These are phyloP conservation scores for Leptobrachium ailaonicum DNA, from an alignment of 2,113 vertebrate genomes.

Conservation along the genomic window DNA sequence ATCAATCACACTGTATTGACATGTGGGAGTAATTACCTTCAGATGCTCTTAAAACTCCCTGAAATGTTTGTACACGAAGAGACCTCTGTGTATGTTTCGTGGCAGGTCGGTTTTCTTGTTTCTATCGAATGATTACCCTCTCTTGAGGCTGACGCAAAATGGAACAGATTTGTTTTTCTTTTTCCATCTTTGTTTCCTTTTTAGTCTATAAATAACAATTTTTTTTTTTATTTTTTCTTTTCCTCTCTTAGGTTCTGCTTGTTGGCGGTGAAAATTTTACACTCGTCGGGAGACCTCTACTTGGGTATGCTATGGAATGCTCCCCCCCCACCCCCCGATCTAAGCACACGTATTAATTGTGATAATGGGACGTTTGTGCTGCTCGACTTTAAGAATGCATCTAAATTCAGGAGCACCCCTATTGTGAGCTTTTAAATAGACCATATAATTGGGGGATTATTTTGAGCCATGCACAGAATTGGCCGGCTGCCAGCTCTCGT, in stretches of 20 bases:
- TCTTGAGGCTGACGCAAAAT: not conserved
- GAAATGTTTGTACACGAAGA: too few species aligned
- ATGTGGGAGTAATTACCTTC: too few species aligned
- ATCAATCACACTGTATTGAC: too few species aligned
- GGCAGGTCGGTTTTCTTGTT: too few species aligned
- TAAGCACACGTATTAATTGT: not conserved
- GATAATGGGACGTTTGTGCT: not conserved
- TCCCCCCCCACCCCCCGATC: not conserved
- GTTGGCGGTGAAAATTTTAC: conserved; percentile 83
- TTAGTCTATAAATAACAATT: not conserved
- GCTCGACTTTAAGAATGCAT: not conserved
- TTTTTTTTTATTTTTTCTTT: conserved; percentile 2
- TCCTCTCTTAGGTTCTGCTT: conserved; percentile 73
- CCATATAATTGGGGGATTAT: not conserved
- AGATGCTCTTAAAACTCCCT: too few species aligned
- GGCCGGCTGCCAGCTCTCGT: not conserved
- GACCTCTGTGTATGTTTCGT: too few species aligned
- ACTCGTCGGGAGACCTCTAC: conserved; percentile 76
- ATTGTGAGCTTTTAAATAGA: not conserved
- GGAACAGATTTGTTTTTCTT: not conserved
- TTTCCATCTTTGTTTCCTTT: not conserved
- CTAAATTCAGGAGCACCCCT: not conserved
- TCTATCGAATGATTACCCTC: not conserved
- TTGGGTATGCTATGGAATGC: conserved; percentile 67
- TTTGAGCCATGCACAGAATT: not conserved